Evolutionary conservation across 2,113 vertebrate species (phyloP).

Genomic region (Pseudopodoces humilis): DNA sequence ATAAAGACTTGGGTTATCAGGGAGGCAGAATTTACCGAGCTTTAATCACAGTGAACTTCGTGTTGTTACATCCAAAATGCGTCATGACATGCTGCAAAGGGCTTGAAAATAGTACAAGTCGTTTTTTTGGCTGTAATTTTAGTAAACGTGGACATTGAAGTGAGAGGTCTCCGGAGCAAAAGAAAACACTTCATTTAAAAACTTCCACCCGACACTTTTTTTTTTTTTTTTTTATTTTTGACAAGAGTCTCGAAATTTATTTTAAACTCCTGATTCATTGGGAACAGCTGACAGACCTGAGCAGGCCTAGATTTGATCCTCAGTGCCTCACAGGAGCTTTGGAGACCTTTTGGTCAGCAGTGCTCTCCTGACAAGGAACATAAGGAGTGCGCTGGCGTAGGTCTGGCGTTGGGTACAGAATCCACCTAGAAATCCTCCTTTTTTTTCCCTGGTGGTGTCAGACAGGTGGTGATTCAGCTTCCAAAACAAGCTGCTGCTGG

Average conservation of each 20-base stretch:
- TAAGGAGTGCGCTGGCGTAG: background rate
- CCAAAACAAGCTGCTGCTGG: slow-evolving; percentile 60
- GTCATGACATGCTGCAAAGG: background rate
- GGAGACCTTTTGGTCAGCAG: background rate
- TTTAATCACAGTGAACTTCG: background rate
- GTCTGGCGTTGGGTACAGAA: background rate
- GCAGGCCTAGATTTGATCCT: background rate
- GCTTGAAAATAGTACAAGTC: slow-evolving; percentile 3
- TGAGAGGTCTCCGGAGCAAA: accelerated
- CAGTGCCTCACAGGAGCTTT: background rate
- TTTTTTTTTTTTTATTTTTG: background rate
- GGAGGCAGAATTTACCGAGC: background rate
- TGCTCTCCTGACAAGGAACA: background rate
- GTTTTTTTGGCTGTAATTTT: background rate
- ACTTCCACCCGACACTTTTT: background rate
- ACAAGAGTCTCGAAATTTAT: background rate
- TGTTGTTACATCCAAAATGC: background rate
- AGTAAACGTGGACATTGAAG: background rate
- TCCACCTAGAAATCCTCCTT: background rate
- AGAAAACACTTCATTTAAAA: background rate
- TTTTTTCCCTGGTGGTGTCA: background rate
- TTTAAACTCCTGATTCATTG: background rate
- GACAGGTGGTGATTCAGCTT: slow-evolving; percentile 60
- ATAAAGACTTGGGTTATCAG: background rate
- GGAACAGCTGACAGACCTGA: background rate